Evolutionary conservation across 2,113 vertebrate genomes (phyloP).

Genomic region (Pithys albifrons): DNA sequence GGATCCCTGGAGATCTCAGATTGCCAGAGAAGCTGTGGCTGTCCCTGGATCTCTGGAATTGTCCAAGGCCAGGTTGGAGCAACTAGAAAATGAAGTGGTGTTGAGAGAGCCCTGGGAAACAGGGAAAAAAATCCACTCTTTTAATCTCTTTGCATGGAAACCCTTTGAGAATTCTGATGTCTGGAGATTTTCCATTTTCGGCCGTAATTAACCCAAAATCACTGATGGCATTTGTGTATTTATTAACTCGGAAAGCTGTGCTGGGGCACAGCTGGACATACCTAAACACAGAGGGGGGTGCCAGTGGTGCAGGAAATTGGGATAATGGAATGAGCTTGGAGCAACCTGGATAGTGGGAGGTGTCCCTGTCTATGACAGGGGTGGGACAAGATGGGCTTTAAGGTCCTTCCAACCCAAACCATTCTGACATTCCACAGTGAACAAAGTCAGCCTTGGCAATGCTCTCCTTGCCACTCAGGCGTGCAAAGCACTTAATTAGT

Average conservation of each 20-base stretch:
- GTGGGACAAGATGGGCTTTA: neutral
- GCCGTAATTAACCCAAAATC: neutral
- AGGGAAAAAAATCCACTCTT: neutral
- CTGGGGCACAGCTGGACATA: neutral
- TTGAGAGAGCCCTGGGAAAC: neutral
- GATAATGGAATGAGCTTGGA: neutral
- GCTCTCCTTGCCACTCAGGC: neutral
- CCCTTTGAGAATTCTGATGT: neutral
- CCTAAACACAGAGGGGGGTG: neutral
- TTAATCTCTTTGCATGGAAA: neutral
- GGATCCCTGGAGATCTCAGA: neutral
- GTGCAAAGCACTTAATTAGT: constrained; percentile 2
- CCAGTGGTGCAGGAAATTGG: neutral
- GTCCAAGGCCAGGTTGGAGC: accelerated
- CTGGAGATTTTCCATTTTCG: neutral
- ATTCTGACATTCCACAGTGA: neutral
- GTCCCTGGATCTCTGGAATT: neutral
- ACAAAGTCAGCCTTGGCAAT: neutral
- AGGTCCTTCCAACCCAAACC: neutral
- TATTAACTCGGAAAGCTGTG: neutral
- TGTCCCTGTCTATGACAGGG: neutral
- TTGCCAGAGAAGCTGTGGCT: neutral
- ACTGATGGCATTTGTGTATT: neutral
- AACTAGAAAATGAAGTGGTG: neutral
- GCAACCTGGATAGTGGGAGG: accelerated